Conservation (phyloP, 2,797 vertebrate genomes). For the Poeciliopsis turneri region DNA sequence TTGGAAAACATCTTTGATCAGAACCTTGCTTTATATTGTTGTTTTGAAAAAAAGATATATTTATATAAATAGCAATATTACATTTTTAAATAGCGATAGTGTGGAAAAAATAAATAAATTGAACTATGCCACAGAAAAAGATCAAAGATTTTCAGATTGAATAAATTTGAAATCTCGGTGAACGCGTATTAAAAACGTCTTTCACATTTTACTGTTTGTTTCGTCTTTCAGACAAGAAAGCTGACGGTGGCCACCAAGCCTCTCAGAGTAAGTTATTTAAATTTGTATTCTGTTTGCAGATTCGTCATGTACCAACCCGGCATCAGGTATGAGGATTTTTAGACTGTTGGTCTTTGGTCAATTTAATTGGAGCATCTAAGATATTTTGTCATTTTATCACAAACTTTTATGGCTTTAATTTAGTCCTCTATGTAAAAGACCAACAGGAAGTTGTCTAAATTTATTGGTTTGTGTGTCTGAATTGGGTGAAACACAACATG, state of each 20-base stretch:
- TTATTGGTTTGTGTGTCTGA: background rate
- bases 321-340: background rate
- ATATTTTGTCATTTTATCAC: background rate
- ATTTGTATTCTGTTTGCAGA: background rate
- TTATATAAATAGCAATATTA: background rate
- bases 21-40: background rate
- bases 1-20: background rate
- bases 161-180: background rate
- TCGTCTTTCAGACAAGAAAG: slow-evolving; percentile 7
- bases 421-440: background rate
- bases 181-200: background rate
- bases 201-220: background rate
- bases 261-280: slow-evolving; percentile 8
- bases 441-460: background rate
- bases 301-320: no score
- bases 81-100: background rate
- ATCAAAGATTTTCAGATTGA: background rate
- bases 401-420: background rate
- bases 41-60: background rate
- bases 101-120: background rate
- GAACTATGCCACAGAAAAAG: background rate
- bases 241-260: background rate
- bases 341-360: background rate
- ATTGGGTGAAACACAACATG: background rate
- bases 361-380: background rate